Evolutionary conservation across 2,113 vertebrate genomes (phyloP).

Genomic region (Corynorhinus townsendii): DNA sequence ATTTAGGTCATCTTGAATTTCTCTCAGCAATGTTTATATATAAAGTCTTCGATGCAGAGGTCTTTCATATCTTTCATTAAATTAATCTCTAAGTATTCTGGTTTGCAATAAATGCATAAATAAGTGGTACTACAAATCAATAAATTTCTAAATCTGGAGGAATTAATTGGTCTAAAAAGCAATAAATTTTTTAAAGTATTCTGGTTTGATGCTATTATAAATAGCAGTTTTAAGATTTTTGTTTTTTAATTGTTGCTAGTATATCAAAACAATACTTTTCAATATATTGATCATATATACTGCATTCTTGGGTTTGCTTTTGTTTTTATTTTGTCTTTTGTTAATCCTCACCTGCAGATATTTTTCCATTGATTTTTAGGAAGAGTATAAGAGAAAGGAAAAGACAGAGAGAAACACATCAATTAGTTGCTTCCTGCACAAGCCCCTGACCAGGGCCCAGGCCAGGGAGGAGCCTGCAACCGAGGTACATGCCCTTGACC

Average conservation of each 20-base stretch:
- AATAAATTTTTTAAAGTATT: neutral
- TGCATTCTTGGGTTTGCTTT: neutral
- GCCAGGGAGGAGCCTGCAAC: too few relatives aligned
- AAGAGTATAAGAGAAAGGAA: too few relatives aligned
- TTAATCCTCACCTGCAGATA: too few relatives aligned
- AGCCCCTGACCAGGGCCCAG: too few relatives aligned
- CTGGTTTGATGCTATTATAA: neutral
- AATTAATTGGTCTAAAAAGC: neutral
- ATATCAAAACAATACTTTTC: neutral
- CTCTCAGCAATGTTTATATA: constrained; percentile 1
- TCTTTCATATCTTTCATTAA: neutral
- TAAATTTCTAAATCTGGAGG: too few relatives aligned
- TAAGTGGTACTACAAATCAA: neutral
- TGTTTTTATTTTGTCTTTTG: too few relatives aligned
- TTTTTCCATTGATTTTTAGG: too few relatives aligned
- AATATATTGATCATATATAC: neutral
- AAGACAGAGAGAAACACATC: too few relatives aligned
- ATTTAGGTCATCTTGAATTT: neutral
- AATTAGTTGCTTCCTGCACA: too few relatives aligned
- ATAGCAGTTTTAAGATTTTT: neutral
- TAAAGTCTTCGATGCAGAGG: neutral
- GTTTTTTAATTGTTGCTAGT: neutral
- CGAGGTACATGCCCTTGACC: too few relatives aligned
- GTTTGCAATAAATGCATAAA: neutral
- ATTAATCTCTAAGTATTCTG: neutral